Evolutionary conservation across 2,888 invertebrate species (phyloP).

Genomic region (Eupeodes luniger): DNA sequence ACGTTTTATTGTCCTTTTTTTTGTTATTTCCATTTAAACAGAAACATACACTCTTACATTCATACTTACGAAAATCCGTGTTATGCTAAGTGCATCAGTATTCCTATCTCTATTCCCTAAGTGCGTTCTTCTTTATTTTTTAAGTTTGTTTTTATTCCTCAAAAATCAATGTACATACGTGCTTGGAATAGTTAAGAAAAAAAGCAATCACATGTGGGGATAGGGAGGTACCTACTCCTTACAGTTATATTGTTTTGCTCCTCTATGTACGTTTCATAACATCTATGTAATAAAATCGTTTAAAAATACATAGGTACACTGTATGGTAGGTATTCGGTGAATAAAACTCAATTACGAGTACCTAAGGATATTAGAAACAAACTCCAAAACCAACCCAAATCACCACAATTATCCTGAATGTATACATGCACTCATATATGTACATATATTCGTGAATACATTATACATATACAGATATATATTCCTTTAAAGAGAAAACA

Average conservation of each 20-base stretch:
- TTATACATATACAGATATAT: too few relatives aligned
- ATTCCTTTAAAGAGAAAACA: not conserved
- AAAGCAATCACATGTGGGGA: conserved; percentile 24
- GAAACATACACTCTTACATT: not conserved
- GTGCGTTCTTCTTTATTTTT: conserved; percentile 1
- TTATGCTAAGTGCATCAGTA: conserved; percentile 16
- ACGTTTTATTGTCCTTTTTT: conserved; percentile 5
- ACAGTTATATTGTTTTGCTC: conserved; percentile 7
- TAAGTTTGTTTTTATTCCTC: not conserved
- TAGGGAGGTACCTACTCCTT: not conserved
- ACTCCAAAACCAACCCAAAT: conserved; percentile 20
- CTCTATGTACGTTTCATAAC: conserved; percentile 16
- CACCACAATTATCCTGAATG: conserved; percentile 2
- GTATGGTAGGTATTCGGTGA: not conserved
- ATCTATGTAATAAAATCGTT: conserved; percentile 51
- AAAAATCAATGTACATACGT: not conserved
- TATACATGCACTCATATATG: not conserved
- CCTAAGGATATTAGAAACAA: conserved; percentile 53
- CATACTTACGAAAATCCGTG: not conserved
- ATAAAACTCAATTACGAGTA: conserved; percentile 52
- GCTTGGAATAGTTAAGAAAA: conserved; percentile 15
- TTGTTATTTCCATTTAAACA: not conserved
- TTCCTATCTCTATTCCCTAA: not conserved
- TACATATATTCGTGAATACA: too few relatives aligned
- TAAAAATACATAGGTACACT: conserved; percentile 7